phyloP scores from a whole-genome alignment of 2,888 invertebrate species.

The Sialis lutaria region DNA sequence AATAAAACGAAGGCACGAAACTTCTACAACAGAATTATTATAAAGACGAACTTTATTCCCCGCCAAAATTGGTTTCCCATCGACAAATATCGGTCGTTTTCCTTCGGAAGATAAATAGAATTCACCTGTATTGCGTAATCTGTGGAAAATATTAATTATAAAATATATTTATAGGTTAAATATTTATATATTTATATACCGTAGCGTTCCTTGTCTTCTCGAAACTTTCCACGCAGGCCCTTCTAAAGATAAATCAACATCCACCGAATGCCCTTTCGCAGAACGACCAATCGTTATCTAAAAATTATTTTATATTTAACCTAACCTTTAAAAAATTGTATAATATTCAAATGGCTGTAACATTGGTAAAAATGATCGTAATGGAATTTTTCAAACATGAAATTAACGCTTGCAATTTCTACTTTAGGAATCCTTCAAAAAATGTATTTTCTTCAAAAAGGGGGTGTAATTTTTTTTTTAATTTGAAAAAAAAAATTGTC shows the following conservation, averaged over 20 bases:
- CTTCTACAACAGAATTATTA: slow-evolving; percentile 91
- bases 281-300: slow-evolving; percentile 83
- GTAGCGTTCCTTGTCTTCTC: slow-evolving; percentile 79
- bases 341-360: background rate
- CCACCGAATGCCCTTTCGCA: slow-evolving; percentile 75
- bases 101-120: slow-evolving; percentile 93
- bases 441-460: too few relatives aligned
- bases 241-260: slow-evolving; percentile 84
- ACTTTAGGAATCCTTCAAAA: too few relatives aligned
- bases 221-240: slow-evolving; percentile 92
- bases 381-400: too few relatives aligned
- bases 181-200: slow-evolving; percentile 17
- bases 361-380: too few relatives aligned
- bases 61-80: slow-evolving; percentile 74
- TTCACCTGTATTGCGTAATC: slow-evolving; percentile 80
- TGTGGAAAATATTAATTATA: slow-evolving; percentile 14
- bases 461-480: too few relatives aligned
- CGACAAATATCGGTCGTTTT: slow-evolving; percentile 84
- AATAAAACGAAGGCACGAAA: slow-evolving; percentile 79
- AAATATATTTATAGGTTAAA: background rate
- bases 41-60: slow-evolving; percentile 81
- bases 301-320: slow-evolving; percentile 5
- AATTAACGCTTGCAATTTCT: too few relatives aligned
- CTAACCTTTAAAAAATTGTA: slow-evolving; percentile 3
- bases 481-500: too few relatives aligned